These are phyloP conservation scores for Urosaurus nigricauda DNA, from an alignment of 2,797 vertebrate species.

Conservation along the genomic window DNA sequence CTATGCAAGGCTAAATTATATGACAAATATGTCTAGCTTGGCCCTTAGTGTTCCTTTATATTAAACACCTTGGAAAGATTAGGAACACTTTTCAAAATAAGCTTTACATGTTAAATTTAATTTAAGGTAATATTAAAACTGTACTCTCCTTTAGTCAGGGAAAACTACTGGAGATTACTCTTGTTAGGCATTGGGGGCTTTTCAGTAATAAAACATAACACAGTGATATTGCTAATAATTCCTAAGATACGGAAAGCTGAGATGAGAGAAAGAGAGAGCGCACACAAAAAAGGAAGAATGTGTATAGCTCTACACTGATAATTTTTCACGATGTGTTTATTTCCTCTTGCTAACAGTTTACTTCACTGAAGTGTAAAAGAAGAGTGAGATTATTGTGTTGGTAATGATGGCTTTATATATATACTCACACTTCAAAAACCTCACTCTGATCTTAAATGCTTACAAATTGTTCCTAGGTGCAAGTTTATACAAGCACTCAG, in stretches of 20 bases:
- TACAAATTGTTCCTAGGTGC: constrained; percentile 80
- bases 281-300: background rate
- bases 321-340: constrained; percentile 64
- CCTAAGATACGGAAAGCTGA: background rate
- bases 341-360: constrained; percentile 71
- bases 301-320: constrained; percentile 60
- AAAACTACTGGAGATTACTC: constrained; percentile 48
- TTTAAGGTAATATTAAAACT: constrained; percentile 30
- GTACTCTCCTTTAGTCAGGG: background rate
- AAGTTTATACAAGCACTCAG: constrained; percentile 78
- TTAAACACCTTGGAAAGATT: background rate
- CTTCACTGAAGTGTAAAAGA: constrained; percentile 73
- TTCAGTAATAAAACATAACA: constrained; percentile 63
- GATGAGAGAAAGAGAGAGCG: constrained; percentile 17
- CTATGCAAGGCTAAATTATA: no score
- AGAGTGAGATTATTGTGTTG: constrained; percentile 77
- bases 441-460: constrained; percentile 82
- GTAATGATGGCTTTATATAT: constrained; percentile 76
- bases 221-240: constrained; percentile 58
- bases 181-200: constrained; percentile 46
- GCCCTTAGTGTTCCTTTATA: constrained; percentile 19
- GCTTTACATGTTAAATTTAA: background rate
- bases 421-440: constrained; percentile 75
- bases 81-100: background rate
- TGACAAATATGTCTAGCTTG: background rate